A percentile compares a stretch with the other conserved stretches of the same genome.
These are phyloP conservation scores for Sylvia atricapilla DNA, from an alignment of 2,113 vertebrate genomes.

Conservation along the genomic window DNA sequence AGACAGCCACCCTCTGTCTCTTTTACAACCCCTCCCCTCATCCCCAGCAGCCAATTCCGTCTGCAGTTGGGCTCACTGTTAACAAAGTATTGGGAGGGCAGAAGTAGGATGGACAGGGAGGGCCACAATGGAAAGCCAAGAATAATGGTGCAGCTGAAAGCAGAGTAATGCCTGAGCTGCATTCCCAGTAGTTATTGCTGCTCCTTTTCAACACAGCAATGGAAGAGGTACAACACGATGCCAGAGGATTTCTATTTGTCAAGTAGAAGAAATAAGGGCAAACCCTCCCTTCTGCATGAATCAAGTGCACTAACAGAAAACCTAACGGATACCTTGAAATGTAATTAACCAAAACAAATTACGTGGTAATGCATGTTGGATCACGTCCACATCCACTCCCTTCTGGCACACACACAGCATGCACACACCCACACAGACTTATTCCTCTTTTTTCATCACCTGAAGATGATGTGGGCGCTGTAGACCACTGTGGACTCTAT, in stretches of 20 bases:
- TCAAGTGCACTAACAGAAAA: conserved; percentile 19
- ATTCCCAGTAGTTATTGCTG: not conserved
- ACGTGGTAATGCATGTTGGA: not conserved
- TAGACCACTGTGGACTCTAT: not conserved
- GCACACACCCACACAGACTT: not conserved
- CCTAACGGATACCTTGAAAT: not conserved
- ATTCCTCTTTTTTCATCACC: not conserved
- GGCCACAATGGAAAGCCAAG: conserved; percentile 17
- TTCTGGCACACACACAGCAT: not conserved
- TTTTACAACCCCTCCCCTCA: not conserved
- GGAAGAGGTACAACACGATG: not conserved
- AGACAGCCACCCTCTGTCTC: conserved; percentile 35
- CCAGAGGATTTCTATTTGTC: not conserved
- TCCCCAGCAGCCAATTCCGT: not conserved
- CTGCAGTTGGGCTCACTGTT: not conserved
- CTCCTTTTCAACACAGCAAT: not conserved
- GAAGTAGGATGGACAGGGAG: not conserved
- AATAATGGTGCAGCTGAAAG: not conserved
- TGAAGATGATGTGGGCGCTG: not conserved
- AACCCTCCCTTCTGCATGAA: not conserved
- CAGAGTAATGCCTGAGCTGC: not conserved
- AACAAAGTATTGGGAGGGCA: not conserved
- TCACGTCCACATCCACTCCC: not conserved
- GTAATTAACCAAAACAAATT: conserved; percentile 41
- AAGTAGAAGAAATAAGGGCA: not conserved